Evolutionary conservation across 2,113 vertebrate species (phyloP), one percentile per base, ranked within the genome.

Genomic region (Lepidothrix coronata): DNA sequence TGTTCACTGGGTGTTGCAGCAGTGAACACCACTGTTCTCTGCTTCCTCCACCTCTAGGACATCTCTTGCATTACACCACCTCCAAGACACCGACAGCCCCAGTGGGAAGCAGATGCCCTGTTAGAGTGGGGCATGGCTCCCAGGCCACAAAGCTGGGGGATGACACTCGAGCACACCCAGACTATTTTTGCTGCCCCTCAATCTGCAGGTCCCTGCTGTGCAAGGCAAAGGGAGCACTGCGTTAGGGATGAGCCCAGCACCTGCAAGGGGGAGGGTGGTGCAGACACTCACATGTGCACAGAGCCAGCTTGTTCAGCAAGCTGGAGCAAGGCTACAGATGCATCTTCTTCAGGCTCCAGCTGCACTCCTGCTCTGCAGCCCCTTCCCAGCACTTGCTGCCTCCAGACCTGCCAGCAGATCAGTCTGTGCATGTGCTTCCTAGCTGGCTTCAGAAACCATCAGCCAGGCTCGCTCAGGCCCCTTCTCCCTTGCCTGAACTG

Each of bases 211-310:
- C 46, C 33, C 75, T 35, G 67, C 61, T 0, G 0, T 24, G n/a
- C 0, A 0, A 43, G 23, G 48, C 6, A 6, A 85, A n/a, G 70
- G 33, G 30, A 91, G 19, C 63, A 1, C 65, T 61, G 0, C 2
- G 30, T 67, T 25, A 63, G 57, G 85, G 88, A 30, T 7, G 17
- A 82, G 31, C 2, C 1, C 4, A 82, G 85, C 94, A 93, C 78
- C 95, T 92, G 92, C 1, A 1, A 90, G 79, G 54, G 57, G 85
- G 82, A 75, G 39, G 72, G 16, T 0, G 0, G 46, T 0, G 0
- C 51, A 93, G 82, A 35, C 63, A 18, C 51, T 4, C 1, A 0
- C 2, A 3, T 0, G 3, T 39, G 33, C 71, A 75, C 1, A 0
- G 61, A 59, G 19, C 39, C 0, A 0, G 73, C 72, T 59, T 80